These are phyloP conservation scores for Physella acuta DNA, from an alignment of 1,140 invertebrate genomes.

Conservation along the genomic window DNA sequence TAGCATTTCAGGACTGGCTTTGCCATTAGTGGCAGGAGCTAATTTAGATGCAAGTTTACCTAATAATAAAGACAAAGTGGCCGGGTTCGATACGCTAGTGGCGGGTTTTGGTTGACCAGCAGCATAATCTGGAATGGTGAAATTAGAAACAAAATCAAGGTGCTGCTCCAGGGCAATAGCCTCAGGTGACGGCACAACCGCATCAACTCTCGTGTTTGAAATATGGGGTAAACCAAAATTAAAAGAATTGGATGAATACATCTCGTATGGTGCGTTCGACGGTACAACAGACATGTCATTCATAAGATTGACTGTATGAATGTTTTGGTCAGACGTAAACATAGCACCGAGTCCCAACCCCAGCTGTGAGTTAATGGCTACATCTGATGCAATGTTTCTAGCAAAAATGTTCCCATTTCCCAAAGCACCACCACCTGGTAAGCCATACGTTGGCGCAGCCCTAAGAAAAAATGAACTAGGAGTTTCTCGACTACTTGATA, in stretches of 20 bases:
- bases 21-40: neutral
- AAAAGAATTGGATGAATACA: too few species aligned
- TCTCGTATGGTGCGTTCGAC: neutral
- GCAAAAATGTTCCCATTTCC: neutral
- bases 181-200: neutral
- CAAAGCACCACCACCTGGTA: neutral
- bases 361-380: neutral
- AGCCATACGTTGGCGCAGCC: neutral
- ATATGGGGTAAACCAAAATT: neutral
- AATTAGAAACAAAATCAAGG: constrained; percentile 13
- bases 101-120: neutral
- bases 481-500: too few species aligned
- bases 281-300: neutral
- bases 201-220: neutral
- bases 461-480: too few species aligned
- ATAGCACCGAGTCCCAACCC: neutral
- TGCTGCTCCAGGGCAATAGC: neutral
- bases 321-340: neutral
- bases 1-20: neutral
- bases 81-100: neutral
- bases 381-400: neutral
- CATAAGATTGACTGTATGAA: neutral
- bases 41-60: constrained; percentile 10
- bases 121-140: constrained; percentile 18
- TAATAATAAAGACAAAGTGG: neutral